Base-by-base conservation (phyloP, 2,888 invertebrate species). In the Lochmaea crataegi region DNA sequence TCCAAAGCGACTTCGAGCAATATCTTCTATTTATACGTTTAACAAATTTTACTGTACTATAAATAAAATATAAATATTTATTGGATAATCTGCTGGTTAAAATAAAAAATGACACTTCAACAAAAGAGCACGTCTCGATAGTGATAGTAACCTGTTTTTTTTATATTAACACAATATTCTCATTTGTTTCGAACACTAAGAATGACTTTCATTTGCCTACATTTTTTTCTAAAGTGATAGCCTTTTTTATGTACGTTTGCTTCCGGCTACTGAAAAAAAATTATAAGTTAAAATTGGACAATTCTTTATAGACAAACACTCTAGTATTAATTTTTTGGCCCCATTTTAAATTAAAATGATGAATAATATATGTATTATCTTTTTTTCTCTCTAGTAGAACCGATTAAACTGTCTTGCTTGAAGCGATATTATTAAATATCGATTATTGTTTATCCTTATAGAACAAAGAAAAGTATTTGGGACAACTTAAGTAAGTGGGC, bases 121-220 rank as follows among this genome's bases (percentile, higher is more conserved):
- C 45, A 14, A 45, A 45, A 45, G 12, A 45, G 9, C 60, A 60
- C 26, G 60, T 60, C 26, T 60, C 18, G 61, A 61, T 41, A 61
- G 14, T 41, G 61, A 41, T 61, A 61, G 41, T 61, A 32, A 61
- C 61, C 61, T 41, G 41, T 61, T 61, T 61, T 61, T 61, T 61
- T 16, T 26, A 32, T 45, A 45, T 45, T 14, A 45, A 60, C 32
- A 60, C 26, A 14, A 32, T 26, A 32, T 60, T 16, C 53, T 26
- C 51, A 32, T 65, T 65, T 51, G 51, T 65, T 65, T 53, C 42
- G 38, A 65, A 32, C 53, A 12, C 12, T 32, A 63, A 68, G 22
- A 56, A 69, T 73, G 48, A 73, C 73, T 73, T 73, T 73, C 73
- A 69, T 73, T 73, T 70, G 61, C 69, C 73, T 60, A 65, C 65